Conservation (phyloP, 1,140 invertebrate genomes). For the Drosophila sulfurigaster region DNA sequence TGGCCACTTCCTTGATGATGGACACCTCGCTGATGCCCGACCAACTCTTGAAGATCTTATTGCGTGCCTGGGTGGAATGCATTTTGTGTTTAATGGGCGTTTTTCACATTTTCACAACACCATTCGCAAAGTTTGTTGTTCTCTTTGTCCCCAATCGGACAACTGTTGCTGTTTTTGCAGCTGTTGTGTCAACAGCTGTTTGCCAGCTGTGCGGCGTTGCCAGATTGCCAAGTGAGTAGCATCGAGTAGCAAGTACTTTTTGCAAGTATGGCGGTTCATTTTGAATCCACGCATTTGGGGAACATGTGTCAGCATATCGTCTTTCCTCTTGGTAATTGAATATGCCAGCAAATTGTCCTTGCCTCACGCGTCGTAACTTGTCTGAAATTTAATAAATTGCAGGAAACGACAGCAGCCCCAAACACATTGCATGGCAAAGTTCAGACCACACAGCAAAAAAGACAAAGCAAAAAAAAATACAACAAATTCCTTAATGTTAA, state of each 20-base stretch:
- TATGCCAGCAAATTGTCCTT: conserved; percentile 57
- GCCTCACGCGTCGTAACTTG: conserved; percentile 25
- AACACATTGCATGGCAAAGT: conserved; percentile 63
- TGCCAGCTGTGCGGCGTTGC: conserved; percentile 17
- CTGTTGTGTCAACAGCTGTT: conserved; percentile 19
- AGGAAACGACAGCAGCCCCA: conserved; percentile 59
- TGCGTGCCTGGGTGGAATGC: conserved; percentile 65
- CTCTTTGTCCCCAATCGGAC: conserved; percentile 33
- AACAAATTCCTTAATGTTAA: conserved; percentile 6
- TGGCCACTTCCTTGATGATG: conserved; percentile 83
- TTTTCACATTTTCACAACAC: conserved; percentile 62
- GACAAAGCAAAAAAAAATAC: conserved; percentile 10
- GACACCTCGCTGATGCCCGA: conserved; percentile 72
- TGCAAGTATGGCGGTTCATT: conserved; percentile 21
- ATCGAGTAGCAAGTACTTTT: conserved; percentile 11
- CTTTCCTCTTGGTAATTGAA: conserved; percentile 57
- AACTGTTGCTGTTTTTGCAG: conserved; percentile 26
- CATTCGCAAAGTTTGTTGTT: neutral
- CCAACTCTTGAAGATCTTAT: conserved; percentile 80
- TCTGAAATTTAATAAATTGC: conserved; percentile 70
- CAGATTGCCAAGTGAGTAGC: neutral
- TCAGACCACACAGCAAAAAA: conserved; percentile 43
- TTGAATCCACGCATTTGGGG: neutral
- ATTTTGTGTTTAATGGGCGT: conserved; percentile 37
- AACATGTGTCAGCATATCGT: conserved; percentile 25